Conservation (phyloP, 2,888 invertebrate genomes). For the Brachycybe producta region DNA sequence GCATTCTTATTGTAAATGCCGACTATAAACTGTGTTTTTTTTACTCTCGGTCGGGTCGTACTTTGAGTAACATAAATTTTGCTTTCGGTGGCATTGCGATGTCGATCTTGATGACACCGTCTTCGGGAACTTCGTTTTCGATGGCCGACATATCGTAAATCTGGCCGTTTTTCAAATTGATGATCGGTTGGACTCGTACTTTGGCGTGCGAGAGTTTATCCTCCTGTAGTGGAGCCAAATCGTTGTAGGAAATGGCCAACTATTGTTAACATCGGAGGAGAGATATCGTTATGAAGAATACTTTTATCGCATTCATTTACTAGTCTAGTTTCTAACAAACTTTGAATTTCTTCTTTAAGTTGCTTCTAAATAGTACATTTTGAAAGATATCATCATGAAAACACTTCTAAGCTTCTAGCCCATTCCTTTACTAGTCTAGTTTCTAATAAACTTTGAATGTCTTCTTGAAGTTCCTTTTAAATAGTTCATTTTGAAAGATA, state of each 20-base stretch:
- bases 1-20: not conserved
- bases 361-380: no score
- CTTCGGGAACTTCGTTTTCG: conserved; percentile 24
- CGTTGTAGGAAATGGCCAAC: conserved; percentile 30
- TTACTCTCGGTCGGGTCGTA: not conserved
- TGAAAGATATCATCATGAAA: no score
- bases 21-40: not conserved
- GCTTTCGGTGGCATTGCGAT: conserved; percentile 26
- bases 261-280: no score
- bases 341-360: no score
- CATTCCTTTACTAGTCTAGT: no score
- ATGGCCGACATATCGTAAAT: conserved; percentile 20
- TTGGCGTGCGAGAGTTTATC: conserved; percentile 27
- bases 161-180: conserved; percentile 24
- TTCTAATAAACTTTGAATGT: not conserved
- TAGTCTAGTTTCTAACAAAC: no score
- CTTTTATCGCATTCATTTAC: no score
- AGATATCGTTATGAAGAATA: no score
- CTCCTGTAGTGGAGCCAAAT: conserved; percentile 28
- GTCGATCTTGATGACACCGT: conserved; percentile 26
- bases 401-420: no score
- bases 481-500: no score
- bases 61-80: conserved; percentile 22
- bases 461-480: no score
- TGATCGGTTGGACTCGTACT: conserved; percentile 25